Base-by-base conservation (phyloP, 2,797 vertebrate species). In the Protosalanx chinensis region DNA sequence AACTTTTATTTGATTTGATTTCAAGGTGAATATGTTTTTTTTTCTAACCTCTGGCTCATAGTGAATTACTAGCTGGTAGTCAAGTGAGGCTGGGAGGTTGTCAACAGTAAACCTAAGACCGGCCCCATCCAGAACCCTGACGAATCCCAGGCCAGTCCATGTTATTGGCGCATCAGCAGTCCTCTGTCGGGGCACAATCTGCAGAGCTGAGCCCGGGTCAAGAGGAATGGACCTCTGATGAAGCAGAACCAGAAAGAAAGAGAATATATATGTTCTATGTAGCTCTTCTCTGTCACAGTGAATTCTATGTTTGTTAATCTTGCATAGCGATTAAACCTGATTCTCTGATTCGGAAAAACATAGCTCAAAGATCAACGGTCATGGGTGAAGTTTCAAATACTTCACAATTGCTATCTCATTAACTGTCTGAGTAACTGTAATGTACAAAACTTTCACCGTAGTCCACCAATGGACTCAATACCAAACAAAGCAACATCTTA, bases 131-230 rank as follows among this genome's bases (percentile, higher is more conserved):
- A 85, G 82, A 35, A 95, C 82, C 0, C 89, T 86, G 61, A 93
- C 90, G 0, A 96, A 93, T 76, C 95, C 95, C 0, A 84, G 87
- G 16, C 95, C 95, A 0, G 93, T 95, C 95, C 94, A 95, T 0
- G 90, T 92, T 58, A 90, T 20, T 0, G 88, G 80, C 5, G 68
- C 85, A 10, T 81, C 86, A 0, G 84, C n/a, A 0, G 72, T 69
- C 1, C 86, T 89, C 75, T 93, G 87, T 65, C 85, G 85, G 37
- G 94, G 86, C 67, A 96, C 74, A 56, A 94, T 51, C 0, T 88
- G 86, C 71, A 90, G 65, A 23, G 77, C 35, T 0, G 78, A 77
- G 46, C 84, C 86, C 8, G 85, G 86, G 4, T 89, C 85, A 59
- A 88, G 71, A 15, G 82, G 83, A 73, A 88, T 72, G 0, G 0